These are phyloP conservation scores for Artemia sinica DNA, from an alignment of 2,888 invertebrate genomes.

Conservation along the genomic window DNA sequence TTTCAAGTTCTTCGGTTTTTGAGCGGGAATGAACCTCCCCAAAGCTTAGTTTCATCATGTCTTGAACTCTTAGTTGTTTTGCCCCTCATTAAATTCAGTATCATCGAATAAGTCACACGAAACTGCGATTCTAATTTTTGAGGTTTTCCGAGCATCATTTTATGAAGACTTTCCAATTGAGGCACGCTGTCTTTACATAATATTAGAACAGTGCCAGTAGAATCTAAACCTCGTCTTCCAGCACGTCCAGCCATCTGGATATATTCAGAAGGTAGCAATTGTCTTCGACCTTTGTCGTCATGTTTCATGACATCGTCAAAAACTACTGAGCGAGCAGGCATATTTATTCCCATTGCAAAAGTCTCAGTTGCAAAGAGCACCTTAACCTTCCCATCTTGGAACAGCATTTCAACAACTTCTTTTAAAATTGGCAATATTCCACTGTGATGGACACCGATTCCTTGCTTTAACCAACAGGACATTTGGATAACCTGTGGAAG, in stretches of 20 bases:
- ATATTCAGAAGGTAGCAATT: conserved; percentile 76
- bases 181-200: conserved; percentile 64
- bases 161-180: conserved; percentile 48
- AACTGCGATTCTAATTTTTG: conserved; percentile 71
- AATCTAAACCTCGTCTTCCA: conserved; percentile 79
- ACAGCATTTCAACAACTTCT: no score
- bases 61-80: conserved; percentile 35
- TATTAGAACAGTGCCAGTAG: conserved; percentile 88
- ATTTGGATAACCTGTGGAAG: no score
- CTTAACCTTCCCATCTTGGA: no score
- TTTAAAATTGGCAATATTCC: no score
- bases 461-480: no score
- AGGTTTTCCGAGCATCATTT: conserved; percentile 59
- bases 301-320: conserved; percentile 81
- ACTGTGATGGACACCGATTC: no score
- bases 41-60: conserved; percentile 39
- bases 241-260: conserved; percentile 98
- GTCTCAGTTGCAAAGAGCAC: no score
- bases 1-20: no score
- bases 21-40: conserved; percentile 30
- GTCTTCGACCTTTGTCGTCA: conserved; percentile 62
- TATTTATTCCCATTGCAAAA: no score
- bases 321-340: no score
- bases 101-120: conserved; percentile 88
- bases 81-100: conserved; percentile 44